Evolutionary conservation across 2,888 invertebrate genomes (phyloP).

Genomic region (Tachina fera): DNA sequence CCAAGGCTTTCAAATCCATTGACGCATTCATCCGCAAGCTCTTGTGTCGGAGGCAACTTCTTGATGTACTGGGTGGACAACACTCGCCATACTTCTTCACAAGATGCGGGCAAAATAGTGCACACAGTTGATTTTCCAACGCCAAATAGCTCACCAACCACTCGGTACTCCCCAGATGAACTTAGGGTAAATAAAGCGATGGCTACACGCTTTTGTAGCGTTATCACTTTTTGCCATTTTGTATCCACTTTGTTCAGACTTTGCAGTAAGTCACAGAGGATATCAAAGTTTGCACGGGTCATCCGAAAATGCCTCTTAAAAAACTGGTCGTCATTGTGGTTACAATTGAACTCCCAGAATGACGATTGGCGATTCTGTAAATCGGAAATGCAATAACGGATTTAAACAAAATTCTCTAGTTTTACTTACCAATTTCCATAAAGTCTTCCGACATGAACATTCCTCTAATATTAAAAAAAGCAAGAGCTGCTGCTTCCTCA

Average conservation of each 20-base stretch:
- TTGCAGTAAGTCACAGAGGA: not conserved
- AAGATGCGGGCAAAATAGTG: not conserved
- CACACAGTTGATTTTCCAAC: too few species aligned
- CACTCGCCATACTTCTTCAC: not conserved
- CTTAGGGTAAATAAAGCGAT: not conserved
- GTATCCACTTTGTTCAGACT: slow-evolving; percentile 2
- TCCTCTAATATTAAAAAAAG: too few species aligned
- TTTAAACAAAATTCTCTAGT: not conserved
- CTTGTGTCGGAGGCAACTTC: slow-evolving; percentile 12
- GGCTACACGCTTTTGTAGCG: slow-evolving; percentile 26
- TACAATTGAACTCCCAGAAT: slow-evolving; percentile 32
- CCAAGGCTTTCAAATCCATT: too few species aligned
- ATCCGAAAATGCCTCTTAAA: slow-evolving; percentile 37
- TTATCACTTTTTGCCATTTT: slow-evolving; percentile 14
- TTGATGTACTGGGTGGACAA: slow-evolving; percentile 1
- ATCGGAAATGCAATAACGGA: slow-evolving; percentile 4
- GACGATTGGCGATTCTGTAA: slow-evolving; percentile 20
- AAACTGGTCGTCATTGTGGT: slow-evolving; percentile 22
- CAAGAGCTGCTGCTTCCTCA: too few species aligned
- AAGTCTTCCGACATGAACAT: too few species aligned
- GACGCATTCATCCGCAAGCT: not conserved
- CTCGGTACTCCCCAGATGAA: too few species aligned
- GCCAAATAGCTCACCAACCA: too few species aligned
- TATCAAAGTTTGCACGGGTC: not conserved
- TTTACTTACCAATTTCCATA: too few species aligned